Evolutionary conservation across 2,113 vertebrate species (phyloP), one percentile per base, ranked within the genome.

Genomic region (Arothron firmamentum): DNA sequence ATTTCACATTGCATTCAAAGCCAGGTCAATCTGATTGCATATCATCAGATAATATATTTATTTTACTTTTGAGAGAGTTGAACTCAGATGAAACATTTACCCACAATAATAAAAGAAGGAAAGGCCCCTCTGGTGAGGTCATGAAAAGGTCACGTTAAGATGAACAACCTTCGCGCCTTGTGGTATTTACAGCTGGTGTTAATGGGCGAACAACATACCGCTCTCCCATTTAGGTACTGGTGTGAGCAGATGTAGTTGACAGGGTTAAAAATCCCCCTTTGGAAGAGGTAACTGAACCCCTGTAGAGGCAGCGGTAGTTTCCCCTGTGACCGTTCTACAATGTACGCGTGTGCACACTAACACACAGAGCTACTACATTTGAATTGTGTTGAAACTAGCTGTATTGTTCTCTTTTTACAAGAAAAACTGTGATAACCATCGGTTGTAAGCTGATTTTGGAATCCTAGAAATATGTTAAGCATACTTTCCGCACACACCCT

Each of bases 201-300:
- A 79, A 65, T 50, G 67, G 68, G n/a, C 9, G 57, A 63, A 67
- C 61, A 65, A 68, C 61, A 45, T 47, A 34, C 34, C 52, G 59
- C 66, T 52, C 28, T 6, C 69, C 58, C 23, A 66, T 69, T 77
- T 59, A 59, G 65, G 25, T 1, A 28, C 56, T 65, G 62, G 8
- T 16, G 15, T 61, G 59, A 51, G 42, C 62, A 65, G 46, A 76
- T 82, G 78, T 65, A 75, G 80, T 80, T 82, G 78, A 84, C 57
- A 1, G 67, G 54, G 77, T 12, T 34, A 51, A 67, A 84, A 84
- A 75, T 62, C 56, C 70, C 70, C 81, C 70, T 74, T 80, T 65
- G 74, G 64, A 56, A 64, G 74, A 34, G 38, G 80, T 66, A 84
- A 85, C 74, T 45, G 74, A 82, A 70, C 60, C 71, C 15, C 48